Conservation (phyloP, 2,797 vertebrate genomes). For the Atherinosoma microstoma region DNA sequence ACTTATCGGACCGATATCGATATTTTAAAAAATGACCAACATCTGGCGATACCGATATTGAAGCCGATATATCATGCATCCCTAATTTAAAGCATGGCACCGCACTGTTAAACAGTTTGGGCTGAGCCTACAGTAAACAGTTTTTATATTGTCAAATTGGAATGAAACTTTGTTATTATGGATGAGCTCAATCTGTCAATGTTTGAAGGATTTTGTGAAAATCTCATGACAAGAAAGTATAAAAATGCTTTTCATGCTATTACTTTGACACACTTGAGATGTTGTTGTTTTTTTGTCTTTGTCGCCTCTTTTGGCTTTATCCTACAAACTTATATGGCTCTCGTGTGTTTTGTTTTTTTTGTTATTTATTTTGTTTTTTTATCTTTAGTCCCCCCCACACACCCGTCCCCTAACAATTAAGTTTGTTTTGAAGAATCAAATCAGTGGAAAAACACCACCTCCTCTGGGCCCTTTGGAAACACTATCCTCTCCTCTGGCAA, state of each 20-base stretch:
- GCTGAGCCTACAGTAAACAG: conserved; percentile 24
- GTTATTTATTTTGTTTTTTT: neutral
- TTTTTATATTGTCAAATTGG: conserved; percentile 34
- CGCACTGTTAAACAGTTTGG: neutral
- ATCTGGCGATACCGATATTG: too few relatives aligned
- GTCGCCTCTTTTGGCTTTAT: neutral
- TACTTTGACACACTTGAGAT: conserved; percentile 19
- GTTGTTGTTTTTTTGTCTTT: neutral
- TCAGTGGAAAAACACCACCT: conserved; percentile 18
- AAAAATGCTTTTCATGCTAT: conserved; percentile 49
- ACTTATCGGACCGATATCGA: too few relatives aligned
- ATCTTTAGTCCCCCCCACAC: too few relatives aligned
- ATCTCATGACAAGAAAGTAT: conserved; percentile 57
- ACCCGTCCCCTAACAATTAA: conserved; percentile 1
- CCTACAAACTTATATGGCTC: neutral
- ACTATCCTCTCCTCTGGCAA: conserved; percentile 3
- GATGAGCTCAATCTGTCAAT: conserved; percentile 60
- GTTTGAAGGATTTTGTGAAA: conserved; percentile 41
- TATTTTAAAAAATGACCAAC: too few relatives aligned
- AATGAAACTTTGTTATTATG: conserved; percentile 33
- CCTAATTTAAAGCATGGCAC: neutral
- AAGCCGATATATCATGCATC: too few relatives aligned
- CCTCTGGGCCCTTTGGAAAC: conserved; percentile 25
- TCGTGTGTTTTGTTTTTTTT: neutral
- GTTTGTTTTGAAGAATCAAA: conserved; percentile 10